Evolutionary conservation across 2,888 invertebrate genomes (phyloP), one percentile per base, ranked within the genome.

Genomic region (Hipparchia sbordonii): DNA sequence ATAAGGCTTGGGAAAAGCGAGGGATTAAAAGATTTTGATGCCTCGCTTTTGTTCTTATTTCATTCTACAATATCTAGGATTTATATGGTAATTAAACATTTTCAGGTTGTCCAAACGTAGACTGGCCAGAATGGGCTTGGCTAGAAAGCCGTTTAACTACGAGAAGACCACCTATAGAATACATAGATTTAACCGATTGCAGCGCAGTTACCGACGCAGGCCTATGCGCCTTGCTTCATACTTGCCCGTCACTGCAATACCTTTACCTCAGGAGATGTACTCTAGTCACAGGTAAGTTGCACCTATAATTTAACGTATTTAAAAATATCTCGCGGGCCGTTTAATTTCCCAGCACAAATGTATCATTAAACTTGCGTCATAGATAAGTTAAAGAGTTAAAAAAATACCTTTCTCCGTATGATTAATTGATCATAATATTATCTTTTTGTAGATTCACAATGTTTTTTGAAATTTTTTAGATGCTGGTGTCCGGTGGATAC

Each of bases 121-220:
- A 97, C 78, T 97, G 97, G 92, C 96, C 97, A 45, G 96, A 95
- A 80, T 95, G 96, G 82, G 95, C 95, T 78, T 95, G 95, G 80
- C 94, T 95, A 68, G 94, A 96, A 76, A 95, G 96, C 77, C 85
- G 91, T 13, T 81, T 92, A 59, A 95, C 95, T 6, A 93, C 95
- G 0, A 89, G 96, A 72, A 92, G 96, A 69, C 95, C 98, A 12
- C 95, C 97, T 62, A 94, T 98, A 62, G 98, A 98, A 86, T 97
- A 97, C 88, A 94, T 98, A 78, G 98, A 98, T 91, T 95, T 98
- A 81, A 98, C 98, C 6, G 98, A 98, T 89, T 98, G 98, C 85
- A 95, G 96, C 73, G 95, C 96, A 23, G 95, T 98, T 60, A 97
- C 97, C 76, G 98, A 98, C 87, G 95, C 96, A 46, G 98, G 98